Conservation (phyloP, 2,797 vertebrate species). For the Carcharodon carcharias region DNA sequence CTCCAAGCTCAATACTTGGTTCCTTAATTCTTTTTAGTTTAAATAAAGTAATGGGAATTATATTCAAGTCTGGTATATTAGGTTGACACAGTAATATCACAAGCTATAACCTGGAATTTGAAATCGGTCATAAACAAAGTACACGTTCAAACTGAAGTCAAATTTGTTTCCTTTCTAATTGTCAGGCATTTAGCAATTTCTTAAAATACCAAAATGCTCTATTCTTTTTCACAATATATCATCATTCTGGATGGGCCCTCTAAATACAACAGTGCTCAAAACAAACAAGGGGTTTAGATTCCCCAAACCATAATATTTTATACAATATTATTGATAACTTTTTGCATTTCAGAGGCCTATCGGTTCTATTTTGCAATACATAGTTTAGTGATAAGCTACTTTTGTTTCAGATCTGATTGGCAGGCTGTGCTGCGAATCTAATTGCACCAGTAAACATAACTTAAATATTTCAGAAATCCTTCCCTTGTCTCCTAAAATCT, state of each 20-base stretch:
- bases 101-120: neutral
- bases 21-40: neutral
- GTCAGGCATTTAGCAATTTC: neutral
- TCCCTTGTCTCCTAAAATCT: conserved; percentile 40
- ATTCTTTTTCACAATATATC: neutral
- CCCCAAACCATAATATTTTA: too few relatives aligned
- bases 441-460: conserved; percentile 46
- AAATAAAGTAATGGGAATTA: neutral
- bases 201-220: neutral
- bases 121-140: neutral
- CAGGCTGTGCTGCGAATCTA: neutral
- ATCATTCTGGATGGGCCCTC: neutral
- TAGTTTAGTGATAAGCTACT: neutral
- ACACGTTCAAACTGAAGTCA: neutral
- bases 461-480: conserved; percentile 50
- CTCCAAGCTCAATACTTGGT: too few relatives aligned
- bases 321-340: neutral
- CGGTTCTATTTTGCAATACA: neutral
- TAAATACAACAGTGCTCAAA: neutral
- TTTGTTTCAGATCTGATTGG: neutral
- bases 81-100: neutral
- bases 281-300: neutral
- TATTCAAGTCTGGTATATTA: neutral
- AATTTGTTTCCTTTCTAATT: neutral
- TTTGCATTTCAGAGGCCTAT: neutral